These are phyloP conservation scores for Salminus brasiliensis DNA, from an alignment of 2,113 vertebrate genomes.

Conservation along the genomic window DNA sequence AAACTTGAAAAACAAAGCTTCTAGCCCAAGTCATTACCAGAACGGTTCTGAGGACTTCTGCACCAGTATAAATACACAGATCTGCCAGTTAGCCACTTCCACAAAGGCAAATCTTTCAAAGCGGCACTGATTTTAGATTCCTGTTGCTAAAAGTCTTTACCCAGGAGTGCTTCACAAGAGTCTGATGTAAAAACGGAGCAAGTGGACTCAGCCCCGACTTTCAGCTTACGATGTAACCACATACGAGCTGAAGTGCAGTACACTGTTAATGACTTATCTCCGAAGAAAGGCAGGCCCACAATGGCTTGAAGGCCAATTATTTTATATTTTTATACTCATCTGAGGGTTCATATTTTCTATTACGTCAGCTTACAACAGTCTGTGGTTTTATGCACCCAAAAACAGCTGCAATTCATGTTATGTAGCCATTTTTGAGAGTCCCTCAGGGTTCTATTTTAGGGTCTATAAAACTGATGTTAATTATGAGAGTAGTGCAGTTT, in stretches of 20 bases:
- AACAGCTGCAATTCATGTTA: no score
- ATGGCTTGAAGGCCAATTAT: conserved; percentile 28
- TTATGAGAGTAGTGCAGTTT: no score
- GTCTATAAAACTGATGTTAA: no score
- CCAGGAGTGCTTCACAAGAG: no score
- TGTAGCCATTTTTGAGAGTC: no score
- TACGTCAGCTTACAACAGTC: not conserved
- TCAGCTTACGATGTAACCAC: conserved; percentile 42
- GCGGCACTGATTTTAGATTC: not conserved
- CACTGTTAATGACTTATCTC: conserved; percentile 60
- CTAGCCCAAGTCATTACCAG: not conserved
- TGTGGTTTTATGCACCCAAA: not conserved
- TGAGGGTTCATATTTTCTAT: not conserved
- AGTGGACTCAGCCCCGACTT: not conserved
- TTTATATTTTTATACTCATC: conserved; percentile 3
- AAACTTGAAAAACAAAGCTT: not conserved
- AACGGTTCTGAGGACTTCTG: not conserved
- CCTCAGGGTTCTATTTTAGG: no score
- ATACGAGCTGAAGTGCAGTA: conserved; percentile 47
- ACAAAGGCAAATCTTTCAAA: not conserved
- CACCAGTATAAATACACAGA: not conserved
- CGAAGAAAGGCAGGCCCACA: not conserved
- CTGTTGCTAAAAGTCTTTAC: not conserved
- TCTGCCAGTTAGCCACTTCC: no score
- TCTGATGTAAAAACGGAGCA: not conserved